Evolutionary conservation across 2,888 invertebrate genomes (phyloP), one percentile per base, ranked within the genome.

Genomic region (Apamea sordens): DNA sequence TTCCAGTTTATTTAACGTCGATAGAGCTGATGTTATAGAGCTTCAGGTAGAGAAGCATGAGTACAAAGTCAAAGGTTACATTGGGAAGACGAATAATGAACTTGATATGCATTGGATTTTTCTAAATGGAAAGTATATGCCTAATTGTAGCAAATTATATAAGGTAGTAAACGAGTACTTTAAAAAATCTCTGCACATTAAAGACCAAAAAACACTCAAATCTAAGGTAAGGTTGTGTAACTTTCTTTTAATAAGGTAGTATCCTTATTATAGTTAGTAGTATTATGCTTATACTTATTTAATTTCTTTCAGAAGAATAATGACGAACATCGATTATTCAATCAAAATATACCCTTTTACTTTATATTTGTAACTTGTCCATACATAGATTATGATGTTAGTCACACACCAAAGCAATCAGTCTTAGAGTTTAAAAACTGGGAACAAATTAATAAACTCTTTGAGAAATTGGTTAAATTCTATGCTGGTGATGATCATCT

Each of bases 121-220:
- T 93, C 95, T 98, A 10, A 98, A 98, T 94, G 97, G 97, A 86
- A 95, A 97, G 85, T 95, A 96, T 65, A 92, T 98, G 6, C 87
- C 93, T 71, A 97, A 97, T 80, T 67, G 47, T 73, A 95, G 97
- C 59, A 97, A 96, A 92, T 76, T 96, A 32, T 92, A 95, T 83
- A 93, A 93, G 79, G 87, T 93, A 63, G 67, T 96, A 1, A 92
- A 94, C 84, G 87, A 89, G 13, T 84, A 86, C 73, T 88, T 96
- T n/a, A 88, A 77, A 59, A 94, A 92, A 76, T 36, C 71, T 76
- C 65, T 85, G 11, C 44, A n/a, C 2, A 63, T 87, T 11, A 92
- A 85, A 73, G 77, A 68, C 15, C 84, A 71, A 59, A 90, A 77
- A 44, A 89, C 81, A 76, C 13, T 79, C n/a, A 94, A 93, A 90